These are phyloP conservation scores for Thryonomys swinderianus DNA, from an alignment of 2,113 vertebrate genomes.

Conservation along the genomic window DNA sequence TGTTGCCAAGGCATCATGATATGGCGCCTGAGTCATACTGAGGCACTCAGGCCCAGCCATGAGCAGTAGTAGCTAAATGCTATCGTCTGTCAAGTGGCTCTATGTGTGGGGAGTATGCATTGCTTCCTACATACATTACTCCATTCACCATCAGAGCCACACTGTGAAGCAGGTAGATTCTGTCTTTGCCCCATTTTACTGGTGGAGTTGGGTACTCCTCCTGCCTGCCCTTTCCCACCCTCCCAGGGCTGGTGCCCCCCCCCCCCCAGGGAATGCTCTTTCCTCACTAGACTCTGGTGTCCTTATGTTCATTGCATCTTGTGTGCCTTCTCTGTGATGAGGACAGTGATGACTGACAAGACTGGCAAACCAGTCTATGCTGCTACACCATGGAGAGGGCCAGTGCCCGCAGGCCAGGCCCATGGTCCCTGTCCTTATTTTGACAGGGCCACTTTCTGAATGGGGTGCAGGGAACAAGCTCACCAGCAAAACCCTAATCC, in stretches of 20 bases:
- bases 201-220: background rate
- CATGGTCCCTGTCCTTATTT: accelerated
- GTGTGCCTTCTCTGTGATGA: background rate
- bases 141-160: background rate
- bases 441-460: background rate
- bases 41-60: background rate
- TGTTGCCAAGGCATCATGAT: background rate
- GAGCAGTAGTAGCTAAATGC: background rate
- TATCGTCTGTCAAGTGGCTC: accelerated
- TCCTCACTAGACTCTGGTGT: background rate
- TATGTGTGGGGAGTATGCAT: too few species aligned
- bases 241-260: background rate
- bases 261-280: too few species aligned
- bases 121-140: background rate
- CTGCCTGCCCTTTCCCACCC: accelerated
- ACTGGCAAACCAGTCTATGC: accelerated
- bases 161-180: background rate
- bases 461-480: accelerated
- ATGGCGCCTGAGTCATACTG: too few species aligned
- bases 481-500: background rate
- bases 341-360: background rate
- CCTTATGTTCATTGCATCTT: background rate
- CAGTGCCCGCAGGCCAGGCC: background rate
- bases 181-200: background rate
- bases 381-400: background rate